Percentiles rank a stretch among this genome's conserved stretches.
These are phyloP conservation scores for Neosilurus mollespiculum DNA, from an alignment of 2,797 vertebrate species.

Conservation along the genomic window DNA sequence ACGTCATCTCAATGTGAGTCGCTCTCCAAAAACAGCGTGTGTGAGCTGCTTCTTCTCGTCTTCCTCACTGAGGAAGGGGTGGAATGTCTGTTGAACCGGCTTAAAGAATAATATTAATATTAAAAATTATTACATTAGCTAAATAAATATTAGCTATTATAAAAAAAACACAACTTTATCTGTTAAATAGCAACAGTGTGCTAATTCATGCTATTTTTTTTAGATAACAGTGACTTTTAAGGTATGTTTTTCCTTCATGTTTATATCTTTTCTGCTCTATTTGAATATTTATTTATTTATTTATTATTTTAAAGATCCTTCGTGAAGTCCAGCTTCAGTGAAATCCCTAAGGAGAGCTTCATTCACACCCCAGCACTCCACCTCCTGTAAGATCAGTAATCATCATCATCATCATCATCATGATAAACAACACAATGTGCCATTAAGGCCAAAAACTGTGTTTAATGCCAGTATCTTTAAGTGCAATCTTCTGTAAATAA, in stretches of 20 bases:
- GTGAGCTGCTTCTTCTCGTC: neutral
- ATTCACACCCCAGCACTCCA: conserved; percentile 94
- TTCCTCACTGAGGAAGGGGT: neutral
- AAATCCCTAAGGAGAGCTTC: conserved; percentile 98
- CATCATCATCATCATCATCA: neutral
- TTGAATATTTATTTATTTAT: neutral
- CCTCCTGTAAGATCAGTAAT: conserved; percentile 88
- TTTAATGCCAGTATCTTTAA: neutral
- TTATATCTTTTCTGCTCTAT: neutral
- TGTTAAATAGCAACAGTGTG: neutral
- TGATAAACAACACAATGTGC: neutral
- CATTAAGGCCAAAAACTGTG: neutral
- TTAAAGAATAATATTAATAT: no score
- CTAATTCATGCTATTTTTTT: neutral
- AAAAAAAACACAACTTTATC: neutral
- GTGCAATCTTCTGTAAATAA: neutral
- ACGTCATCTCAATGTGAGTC: conserved; percentile 96
- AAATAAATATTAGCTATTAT: neutral
- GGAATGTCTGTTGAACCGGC: no score
- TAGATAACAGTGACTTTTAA: neutral
- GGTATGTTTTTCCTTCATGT: neutral
- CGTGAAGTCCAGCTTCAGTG: conserved; percentile 95
- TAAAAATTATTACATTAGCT: no score
- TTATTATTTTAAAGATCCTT: conserved; percentile 84
- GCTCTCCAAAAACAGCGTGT: neutral